Base-by-base conservation (phyloP, 2,888 invertebrate species). In the Ecliptopera silaceata region DNA sequence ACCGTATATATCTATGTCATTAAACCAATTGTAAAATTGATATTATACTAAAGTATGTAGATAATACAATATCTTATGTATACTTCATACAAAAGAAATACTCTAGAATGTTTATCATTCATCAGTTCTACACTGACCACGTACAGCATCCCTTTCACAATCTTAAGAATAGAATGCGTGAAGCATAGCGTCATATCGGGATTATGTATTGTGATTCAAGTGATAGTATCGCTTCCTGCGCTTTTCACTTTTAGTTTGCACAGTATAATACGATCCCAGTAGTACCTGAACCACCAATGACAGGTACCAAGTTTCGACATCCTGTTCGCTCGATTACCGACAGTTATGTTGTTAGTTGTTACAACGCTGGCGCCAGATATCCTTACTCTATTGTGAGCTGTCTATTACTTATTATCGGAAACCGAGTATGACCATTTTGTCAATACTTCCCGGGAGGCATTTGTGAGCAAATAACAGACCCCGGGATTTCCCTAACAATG, bases 331-430 rank as follows among this genome's bases (percentile, higher is more conserved):
- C 70, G 68, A 72, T 77, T 69, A 70, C 66, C 64, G 59, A 82
- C 87, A 84, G 88, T 88, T 88, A 86, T 78, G 73, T 79, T 78
- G 74, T 79, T 77, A 78, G 74, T 79, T 77, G 74, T 81, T 73
- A 53, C 56, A 53, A 60, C 42, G 69, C 74, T 84, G 89, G 89
- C 90, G 90, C 90, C 90, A 82, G 78, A 78, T 74, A 72, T 73
- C 71, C 72, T 70, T 65, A 56, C 66, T 59, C 77, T 70, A 80
- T 84, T 88, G 84, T 86, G 59, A 63, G 59, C 59, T 49, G 48
- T 55, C 69, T 65, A 69, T 72, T 75, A 64, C 61, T 70, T 71
- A 72, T 80, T 76, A 71, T 79, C 67, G 55, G 60, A 64, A 58
- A 59, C 65, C 56, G 57, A 73, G 64, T 64, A 71, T 69, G 65